Conservation (phyloP, 2,797 vertebrate genomes). For the Typhlichthys subterraneus region DNA sequence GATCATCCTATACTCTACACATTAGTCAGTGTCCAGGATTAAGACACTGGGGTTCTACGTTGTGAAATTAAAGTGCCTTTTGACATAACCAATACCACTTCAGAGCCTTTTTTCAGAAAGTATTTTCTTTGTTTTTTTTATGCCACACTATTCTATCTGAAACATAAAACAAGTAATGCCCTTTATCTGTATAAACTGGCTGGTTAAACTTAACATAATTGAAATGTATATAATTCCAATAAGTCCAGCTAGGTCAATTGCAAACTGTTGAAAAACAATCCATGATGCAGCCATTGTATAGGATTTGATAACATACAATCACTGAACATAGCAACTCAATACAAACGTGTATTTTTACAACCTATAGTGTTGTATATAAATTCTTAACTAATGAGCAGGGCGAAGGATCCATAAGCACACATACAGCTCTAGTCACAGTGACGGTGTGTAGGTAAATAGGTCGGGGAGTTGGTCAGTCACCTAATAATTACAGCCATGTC, state of each 20-base stretch:
- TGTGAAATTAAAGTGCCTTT: too few relatives aligned
- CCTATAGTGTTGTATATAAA: neutral
- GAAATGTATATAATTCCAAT: slow-evolving; percentile 10
- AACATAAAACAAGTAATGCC: too few relatives aligned
- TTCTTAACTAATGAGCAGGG: slow-evolving; percentile 4
- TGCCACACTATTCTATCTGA: too few relatives aligned
- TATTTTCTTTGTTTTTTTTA: too few relatives aligned
- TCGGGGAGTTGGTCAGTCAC: slow-evolving; percentile 18
- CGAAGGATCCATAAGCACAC: slow-evolving; percentile 10
- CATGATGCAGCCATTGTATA: neutral
- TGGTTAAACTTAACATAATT: slow-evolving; percentile 1
- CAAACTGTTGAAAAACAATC: slow-evolving; percentile 3
- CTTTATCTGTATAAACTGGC: neutral
- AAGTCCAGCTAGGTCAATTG: slow-evolving; percentile 9
- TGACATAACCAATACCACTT: too few relatives aligned
- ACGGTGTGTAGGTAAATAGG: slow-evolving; percentile 18
- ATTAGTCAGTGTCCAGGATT: too few relatives aligned
- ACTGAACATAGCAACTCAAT: slow-evolving; percentile 7
- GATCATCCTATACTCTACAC: too few relatives aligned
- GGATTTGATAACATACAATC: slow-evolving; percentile 1
- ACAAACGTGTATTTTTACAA: neutral
- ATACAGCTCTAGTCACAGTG: slow-evolving; percentile 47
- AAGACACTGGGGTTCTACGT: neutral
- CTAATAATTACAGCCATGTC: slow-evolving; percentile 12
- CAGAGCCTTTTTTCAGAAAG: too few relatives aligned